phyloP scores from a whole-genome alignment of 64 coral and sea anemone genomes.

The Dendronephthya gigantea region DNA sequence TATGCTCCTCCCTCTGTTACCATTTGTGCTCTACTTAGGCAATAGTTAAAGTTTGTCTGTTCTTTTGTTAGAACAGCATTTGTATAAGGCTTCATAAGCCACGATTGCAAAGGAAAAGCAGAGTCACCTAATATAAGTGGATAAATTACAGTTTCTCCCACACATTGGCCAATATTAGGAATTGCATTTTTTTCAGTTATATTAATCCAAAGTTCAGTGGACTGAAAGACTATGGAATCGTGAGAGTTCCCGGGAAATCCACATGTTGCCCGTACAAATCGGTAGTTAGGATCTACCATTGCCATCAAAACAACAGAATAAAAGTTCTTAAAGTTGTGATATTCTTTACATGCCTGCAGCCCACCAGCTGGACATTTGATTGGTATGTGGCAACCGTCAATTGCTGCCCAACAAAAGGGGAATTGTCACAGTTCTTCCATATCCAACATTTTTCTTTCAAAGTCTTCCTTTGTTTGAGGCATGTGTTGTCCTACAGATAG shows the following conservation, averaged over 20 bases:
- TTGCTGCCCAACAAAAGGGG: neutral
- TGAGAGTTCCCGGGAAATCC: neutral
- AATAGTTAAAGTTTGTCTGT: neutral
- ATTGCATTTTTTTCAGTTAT: neutral
- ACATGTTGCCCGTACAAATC: neutral
- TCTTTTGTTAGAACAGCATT: neutral
- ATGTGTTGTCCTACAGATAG: neutral
- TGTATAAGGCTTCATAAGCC: slow-evolving; percentile 9
- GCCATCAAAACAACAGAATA: neutral
- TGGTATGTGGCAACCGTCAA: neutral
- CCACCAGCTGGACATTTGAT: neutral
- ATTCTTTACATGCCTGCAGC: neutral
- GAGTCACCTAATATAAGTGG: neutral
- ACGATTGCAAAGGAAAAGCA: neutral
- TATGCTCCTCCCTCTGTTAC: neutral
- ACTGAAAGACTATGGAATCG: neutral
- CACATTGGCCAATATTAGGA: neutral
- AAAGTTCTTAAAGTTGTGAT: neutral
- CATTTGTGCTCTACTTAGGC: neutral
- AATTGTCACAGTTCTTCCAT: neutral
- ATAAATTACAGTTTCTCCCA: neutral
- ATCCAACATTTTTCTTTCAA: neutral
- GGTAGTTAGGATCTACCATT: neutral
- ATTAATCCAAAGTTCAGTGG: neutral
- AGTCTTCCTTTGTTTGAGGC: neutral